Base-by-base conservation (phyloP, 1,140 invertebrate genomes). In the Chironomus tepperi region DNA sequence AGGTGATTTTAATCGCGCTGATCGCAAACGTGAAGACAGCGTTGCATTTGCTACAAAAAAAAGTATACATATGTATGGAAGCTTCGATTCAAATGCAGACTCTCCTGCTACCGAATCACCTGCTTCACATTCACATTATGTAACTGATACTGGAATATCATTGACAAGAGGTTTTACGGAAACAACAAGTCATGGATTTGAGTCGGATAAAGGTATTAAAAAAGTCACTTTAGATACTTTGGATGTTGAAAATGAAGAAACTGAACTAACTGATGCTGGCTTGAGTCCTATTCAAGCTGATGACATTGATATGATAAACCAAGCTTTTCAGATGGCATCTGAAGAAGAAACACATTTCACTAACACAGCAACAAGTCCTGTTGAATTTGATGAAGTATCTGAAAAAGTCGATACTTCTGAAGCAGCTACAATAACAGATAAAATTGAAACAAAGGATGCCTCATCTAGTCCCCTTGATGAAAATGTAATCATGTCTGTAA, bases 211-310 rank as follows among this genome's bases (percentile, higher is more conserved):
- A 2, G 10, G 1, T 73, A 64, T 12, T 10, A 34, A 73, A 8
- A 34, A 43, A 8, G 16, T 15, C 0, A 67, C n/a, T 12, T 18
- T 75, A 15, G 57, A 74, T 18, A 75, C 75, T 42, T 80, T 82
- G 19, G 82, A 84, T 73, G 80, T 80, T 8, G 83, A 84, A 76
- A 77, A 79, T 19, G 84, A 85, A 79, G 84, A 86, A 77, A 79
- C 79, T 16, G 85, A 86, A 79, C 79, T 85, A 21, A 86, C 85
- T 12, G 86, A 87, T 79, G 84, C 85, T 12, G 85, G 83, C 8
- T 76, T 86, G 57, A 86, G 85, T 78, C 85, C 85, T 24, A 86
- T 86, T 34, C 84, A 85, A 79, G 79, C 82, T 7, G 84, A 86
- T 77, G 84, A 85, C 73, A 74, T 81, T n/a, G 78, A 79, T 34